A percentile compares a stretch with the other conserved stretches of the same genome.
Conservation (phyloP, 2,888 invertebrate genomes). For the Sarcophaga carnaria region DNA sequence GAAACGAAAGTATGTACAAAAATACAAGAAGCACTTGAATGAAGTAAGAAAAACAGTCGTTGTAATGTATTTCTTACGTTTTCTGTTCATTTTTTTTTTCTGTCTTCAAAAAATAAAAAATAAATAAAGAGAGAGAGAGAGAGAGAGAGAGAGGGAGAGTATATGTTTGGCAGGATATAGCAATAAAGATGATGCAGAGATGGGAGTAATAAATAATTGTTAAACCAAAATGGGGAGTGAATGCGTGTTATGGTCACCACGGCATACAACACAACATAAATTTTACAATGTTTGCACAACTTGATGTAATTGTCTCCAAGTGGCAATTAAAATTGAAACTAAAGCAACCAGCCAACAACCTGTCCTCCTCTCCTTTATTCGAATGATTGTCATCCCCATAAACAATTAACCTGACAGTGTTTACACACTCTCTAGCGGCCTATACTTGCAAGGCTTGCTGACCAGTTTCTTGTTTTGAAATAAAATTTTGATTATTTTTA, state of each 20-base stretch:
- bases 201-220: constrained; percentile 63
- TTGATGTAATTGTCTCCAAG: constrained; percentile 56
- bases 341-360: constrained; percentile 25
- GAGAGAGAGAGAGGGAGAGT: constrained; percentile 34
- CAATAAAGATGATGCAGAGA: constrained; percentile 37
- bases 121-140: constrained; percentile 7
- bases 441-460: constrained; percentile 49
- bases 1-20: constrained; percentile 20
- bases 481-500: constrained; percentile 18
- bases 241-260: constrained; percentile 63
- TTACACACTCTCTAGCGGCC: constrained; percentile 31
- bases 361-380: background rate
- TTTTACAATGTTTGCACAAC: constrained; percentile 50
- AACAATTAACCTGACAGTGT: constrained; percentile 62
- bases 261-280: constrained; percentile 27
- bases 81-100: too few species aligned
- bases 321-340: constrained; percentile 61
- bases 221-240: constrained; percentile 65
- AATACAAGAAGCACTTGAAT: constrained; percentile 61
- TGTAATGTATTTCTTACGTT: constrained; percentile 38
- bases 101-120: constrained; percentile 27
- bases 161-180: constrained; percentile 2
- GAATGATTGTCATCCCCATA: background rate
- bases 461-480: background rate
- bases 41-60: constrained; percentile 64